Percentiles rank a stretch among this genome's conserved stretches.
phyloP scores from a whole-genome alignment of 2,113 vertebrate species.

The Seriola rivoliana region DNA sequence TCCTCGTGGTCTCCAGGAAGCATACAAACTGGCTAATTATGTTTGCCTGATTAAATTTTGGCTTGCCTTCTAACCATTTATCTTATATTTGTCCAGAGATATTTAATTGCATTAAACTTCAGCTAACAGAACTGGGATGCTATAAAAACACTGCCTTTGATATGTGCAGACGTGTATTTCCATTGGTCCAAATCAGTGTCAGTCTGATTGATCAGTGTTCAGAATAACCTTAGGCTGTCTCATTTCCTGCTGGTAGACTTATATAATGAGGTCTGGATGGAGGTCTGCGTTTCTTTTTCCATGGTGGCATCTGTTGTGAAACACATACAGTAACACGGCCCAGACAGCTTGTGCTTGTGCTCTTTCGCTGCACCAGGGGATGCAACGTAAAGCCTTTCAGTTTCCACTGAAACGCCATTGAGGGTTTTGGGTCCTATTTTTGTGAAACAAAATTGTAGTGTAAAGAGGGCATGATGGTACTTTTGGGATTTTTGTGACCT shows the following conservation, averaged over 20 bases:
- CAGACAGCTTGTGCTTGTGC: conserved; percentile 30
- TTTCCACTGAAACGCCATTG: neutral
- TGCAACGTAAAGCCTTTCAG: conserved; percentile 29
- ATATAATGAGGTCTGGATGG: conserved; percentile 64
- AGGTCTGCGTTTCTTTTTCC: conserved; percentile 60
- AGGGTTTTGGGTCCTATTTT: conserved; percentile 11
- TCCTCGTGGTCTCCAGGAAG: conserved; percentile 71
- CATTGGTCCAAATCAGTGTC: conserved; percentile 71
- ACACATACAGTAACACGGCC: conserved; percentile 19
- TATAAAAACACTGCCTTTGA: conserved; percentile 50
- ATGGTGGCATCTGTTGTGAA: conserved; percentile 57
- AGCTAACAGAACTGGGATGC: conserved; percentile 50
- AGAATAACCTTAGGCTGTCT: conserved; percentile 62
- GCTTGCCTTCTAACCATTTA: conserved; percentile 62
- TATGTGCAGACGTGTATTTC: conserved; percentile 54
- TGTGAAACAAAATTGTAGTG: neutral
- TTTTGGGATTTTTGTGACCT: conserved; percentile 25
- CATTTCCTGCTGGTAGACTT: conserved; percentile 71
- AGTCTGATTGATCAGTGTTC: conserved; percentile 67
- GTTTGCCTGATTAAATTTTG: conserved; percentile 74
- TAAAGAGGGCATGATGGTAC: neutral
- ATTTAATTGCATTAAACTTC: conserved; percentile 68
- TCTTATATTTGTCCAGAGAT: conserved; percentile 66
- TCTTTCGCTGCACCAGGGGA: conserved; percentile 13
- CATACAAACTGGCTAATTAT: conserved; percentile 71